These are phyloP conservation scores for Margaritifera margaritifera DNA, from an alignment of 2,888 invertebrate species.

Conservation along the genomic window DNA sequence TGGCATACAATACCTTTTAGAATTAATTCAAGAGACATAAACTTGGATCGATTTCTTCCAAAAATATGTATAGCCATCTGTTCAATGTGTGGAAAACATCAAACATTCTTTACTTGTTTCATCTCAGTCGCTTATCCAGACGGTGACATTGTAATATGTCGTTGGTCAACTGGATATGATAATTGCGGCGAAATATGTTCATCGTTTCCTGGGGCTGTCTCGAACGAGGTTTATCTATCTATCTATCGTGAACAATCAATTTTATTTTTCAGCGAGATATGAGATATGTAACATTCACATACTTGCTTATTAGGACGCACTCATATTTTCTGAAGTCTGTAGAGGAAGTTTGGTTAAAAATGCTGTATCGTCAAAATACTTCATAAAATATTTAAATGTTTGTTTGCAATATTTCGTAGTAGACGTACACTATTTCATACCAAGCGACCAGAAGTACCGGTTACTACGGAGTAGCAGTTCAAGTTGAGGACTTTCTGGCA, in stretches of 20 bases:
- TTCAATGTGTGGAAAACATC: too few relatives aligned
- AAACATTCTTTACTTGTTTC: not conserved
- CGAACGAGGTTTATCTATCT: not conserved
- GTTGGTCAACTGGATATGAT: conserved; percentile 5
- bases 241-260: too few relatives aligned
- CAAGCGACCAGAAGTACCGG: conserved; percentile 10
- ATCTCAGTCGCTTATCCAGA: conserved; percentile 8
- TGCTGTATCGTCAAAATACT: too few relatives aligned
- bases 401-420: not conserved
- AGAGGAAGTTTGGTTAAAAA: too few relatives aligned
- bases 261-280: too few relatives aligned
- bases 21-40: too few relatives aligned
- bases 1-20: too few relatives aligned
- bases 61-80: too few relatives aligned
- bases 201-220: conserved; percentile 4
- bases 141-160: conserved; percentile 6
- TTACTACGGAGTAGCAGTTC: conserved; percentile 25
- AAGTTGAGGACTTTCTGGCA: conserved; percentile 18
- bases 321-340: too few relatives aligned
- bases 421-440: conserved; percentile 14
- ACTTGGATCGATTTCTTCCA: too few relatives aligned
- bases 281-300: too few relatives aligned
- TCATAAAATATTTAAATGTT: not conserved
- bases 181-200: conserved; percentile 9
- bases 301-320: too few relatives aligned